Evolutionary conservation across 2,113 vertebrate genomes (phyloP).

Genomic region (Gambusia affinis): DNA sequence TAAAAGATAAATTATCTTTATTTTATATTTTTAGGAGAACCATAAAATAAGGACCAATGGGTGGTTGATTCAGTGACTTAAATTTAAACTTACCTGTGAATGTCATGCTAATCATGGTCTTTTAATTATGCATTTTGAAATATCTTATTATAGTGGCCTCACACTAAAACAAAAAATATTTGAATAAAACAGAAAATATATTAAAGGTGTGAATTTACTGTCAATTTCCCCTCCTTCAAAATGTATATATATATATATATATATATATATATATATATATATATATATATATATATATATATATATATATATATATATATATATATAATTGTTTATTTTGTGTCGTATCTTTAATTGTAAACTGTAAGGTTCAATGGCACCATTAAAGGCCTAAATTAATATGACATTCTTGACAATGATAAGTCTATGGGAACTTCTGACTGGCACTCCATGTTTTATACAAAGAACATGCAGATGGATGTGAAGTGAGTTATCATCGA

Average conservation of each 20-base stretch:
- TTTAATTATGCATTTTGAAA: not conserved
- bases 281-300: no score
- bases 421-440: not conserved
- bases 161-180: not conserved
- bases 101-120: not conserved
- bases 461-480: constrained; percentile 3
- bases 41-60: not conserved
- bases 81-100: not conserved
- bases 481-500: constrained; percentile 15
- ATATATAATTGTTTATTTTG: no score
- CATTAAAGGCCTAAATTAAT: no score
- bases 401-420: no score
- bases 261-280: no score
- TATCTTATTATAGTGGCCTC: not conserved
- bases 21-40: not conserved
- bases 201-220: not conserved
- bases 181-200: not conserved
- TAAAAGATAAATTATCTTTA: not conserved
- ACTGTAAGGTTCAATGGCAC: no score
- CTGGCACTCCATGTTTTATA: constrained; percentile 2
- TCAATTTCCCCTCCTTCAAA: not conserved
- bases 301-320: no score
- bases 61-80: not conserved
- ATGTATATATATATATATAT: no score
- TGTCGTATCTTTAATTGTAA: no score